Base-by-base conservation (phyloP, 2,797 vertebrate species). In the Mus minutoides region DNA sequence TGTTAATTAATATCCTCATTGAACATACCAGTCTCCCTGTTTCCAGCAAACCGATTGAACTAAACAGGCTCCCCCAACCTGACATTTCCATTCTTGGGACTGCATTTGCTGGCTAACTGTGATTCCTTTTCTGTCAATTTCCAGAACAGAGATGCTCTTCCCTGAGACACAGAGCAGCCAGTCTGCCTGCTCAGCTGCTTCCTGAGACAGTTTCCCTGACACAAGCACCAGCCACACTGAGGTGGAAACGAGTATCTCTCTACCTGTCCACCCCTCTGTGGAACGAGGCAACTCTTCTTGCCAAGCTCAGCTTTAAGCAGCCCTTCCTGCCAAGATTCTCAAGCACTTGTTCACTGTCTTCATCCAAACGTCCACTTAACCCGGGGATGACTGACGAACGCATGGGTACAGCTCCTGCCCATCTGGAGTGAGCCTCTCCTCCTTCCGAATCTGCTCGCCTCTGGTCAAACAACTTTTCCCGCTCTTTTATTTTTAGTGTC, bases 321-420 rank as follows among this genome's bases (percentile, higher is more conserved):
- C 40, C 46, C 40, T 82, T 92, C 82, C 85, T 60, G 24, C 58
- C 4, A 94, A 29, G 67, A 85, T n/a, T 46, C 91, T 89, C 95
- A 52, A 73, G 58, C 83, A 88, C 56, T 34, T 60, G 88, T 76
- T 40, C n/a, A 62, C 54, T 69, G 37, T 69, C 37, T 22, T 87
- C 58, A 62, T 31, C 82, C 71, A 40, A 89, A 67, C 60, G 87
- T 91, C 88, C 93, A 79, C 91, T 91, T 87, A 87, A 82, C 43
- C 54, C 16, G 10, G 29, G 34, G 75, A 67, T 88, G 75, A 69
- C 69, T 86, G 78, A 71, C 67, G 86, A 79, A 77, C 29, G 73
- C n/a, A 94, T 54, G 40, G 75, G 52, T 52, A 76, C 10, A 10
- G 26, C 26, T 87, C 80, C 88, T 85, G 91, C 69, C 64, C 91